Evolutionary conservation across 2,888 invertebrate genomes (phyloP), one percentile per base, ranked within the genome.

Genomic region (Parapristionchus giblindavisi): DNA sequence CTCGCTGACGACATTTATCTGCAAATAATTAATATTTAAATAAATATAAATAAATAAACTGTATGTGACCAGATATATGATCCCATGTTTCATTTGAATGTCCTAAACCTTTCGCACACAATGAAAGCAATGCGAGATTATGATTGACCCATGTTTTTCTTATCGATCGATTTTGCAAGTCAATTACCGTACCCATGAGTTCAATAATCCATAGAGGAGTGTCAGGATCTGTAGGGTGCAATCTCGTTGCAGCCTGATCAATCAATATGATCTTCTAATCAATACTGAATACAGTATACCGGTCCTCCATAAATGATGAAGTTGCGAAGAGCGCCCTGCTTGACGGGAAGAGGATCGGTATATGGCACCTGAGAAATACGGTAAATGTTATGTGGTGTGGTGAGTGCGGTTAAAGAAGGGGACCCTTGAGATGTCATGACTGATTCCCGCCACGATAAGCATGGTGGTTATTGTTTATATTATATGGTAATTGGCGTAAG

Each of bases 281-380:
- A 27, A 11, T 34, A 3, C 32, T 29, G 21, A 3, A 32, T 21
- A 38, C 63, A 3, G 24, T 36, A 51, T 51, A 66, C 66, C 66
- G 43, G 66, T 2, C 66, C 66, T 11, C 66, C 66, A 24, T 48
- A 66, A 24, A 66, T 11, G 66, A 66, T 66, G 66, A 21, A 66
- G 48, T 48, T 29, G 21, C 66, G 43, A 21, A 66, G 48, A 3
- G 29, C 34, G 29, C 48, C 63, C 11, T 29, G 36, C 5, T 21
- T n/a, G 21, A 11, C 3, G 32, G 32, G 48, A 2, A 4, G 6
- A 6, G 2, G 6, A 34, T 29, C 51, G 21, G 8, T 4, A 36
- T 66, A 66, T 24, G 66, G 66, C 11, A 8, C 21, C 66, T 66
- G 48, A 17, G 34, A 51, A n/a, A 17, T 17, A 3, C 29, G 52